Evolutionary conservation across 2,797 vertebrate genomes (phyloP), one percentile per base, ranked within the genome.

Genomic region (Cynopterus sphinx): DNA sequence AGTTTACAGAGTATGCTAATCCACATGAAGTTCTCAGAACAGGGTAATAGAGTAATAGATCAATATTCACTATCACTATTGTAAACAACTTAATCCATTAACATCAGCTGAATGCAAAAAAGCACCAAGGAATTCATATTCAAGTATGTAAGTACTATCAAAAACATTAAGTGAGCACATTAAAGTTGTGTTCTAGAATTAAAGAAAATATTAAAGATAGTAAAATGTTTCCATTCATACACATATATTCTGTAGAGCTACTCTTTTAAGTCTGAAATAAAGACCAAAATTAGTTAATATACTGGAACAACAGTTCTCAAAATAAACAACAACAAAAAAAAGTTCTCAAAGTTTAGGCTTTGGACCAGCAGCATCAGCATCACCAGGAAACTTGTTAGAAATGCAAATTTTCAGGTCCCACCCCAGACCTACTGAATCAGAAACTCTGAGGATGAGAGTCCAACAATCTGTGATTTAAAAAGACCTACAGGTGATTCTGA

Each of bases 121-220:
- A 89, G 17, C 41, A 89, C 57, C 39, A 73, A 89, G 43, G 70
- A 77, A 84, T 49, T 88, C 31, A 61, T 63, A 83, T 84, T 75
- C 39, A 87, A 81, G 9, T 33, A 17, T 41, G 11, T n/a, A 87
- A 68, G 68, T 83, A 16, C 31, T 79, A 84, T 67, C 7, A 92
- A 91, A 91, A 68, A 67, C 49, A 88, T 83, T 55, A 88, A 31
- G 9, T 67, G 41, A 71, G 22, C 33, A 74, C n/a, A 5, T 88
- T 77, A 84, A 95, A 95, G 59, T 68, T 41, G 39, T 77, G 77
- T 26, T 94, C 21, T 94, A 61, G 9, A 86, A 94, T 83, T 61
- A 55, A 53, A 87, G n/a, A 84, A 94, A 78, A 78, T 21, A 36
- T 68, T 84, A 57, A 94, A 67, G 46, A 73, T 16, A 78, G 49